phyloP scores from a whole-genome alignment of 2,113 vertebrate species.

The Atrichornis clamosus region DNA sequence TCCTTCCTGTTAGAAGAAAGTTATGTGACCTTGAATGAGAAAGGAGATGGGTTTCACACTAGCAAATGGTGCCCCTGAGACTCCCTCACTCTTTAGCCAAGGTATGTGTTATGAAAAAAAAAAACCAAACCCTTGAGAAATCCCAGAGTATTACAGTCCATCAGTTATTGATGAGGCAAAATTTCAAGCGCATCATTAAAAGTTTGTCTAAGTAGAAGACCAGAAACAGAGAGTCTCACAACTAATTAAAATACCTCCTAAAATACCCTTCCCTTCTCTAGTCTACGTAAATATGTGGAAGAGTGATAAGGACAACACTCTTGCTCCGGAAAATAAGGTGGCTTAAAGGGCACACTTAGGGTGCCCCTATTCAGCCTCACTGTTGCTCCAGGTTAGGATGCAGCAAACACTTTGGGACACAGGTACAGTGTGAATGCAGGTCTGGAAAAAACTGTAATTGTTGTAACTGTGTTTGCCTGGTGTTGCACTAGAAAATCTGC shows the following conservation, averaged over 20 bases:
- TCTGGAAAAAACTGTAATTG: not conserved
- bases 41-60: not conserved
- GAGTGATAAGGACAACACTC: not conserved
- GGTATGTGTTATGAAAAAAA: not conserved
- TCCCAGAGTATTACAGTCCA: not conserved
- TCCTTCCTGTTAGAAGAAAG: not conserved
- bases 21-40: not conserved
- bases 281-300: not conserved
- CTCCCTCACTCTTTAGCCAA: not conserved
- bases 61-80: not conserved
- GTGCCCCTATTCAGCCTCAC: not conserved
- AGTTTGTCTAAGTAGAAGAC: not conserved
- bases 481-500: not conserved
- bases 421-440: fast-evolving
- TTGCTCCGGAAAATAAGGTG: not conserved
- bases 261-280: not conserved
- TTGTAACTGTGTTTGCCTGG: not conserved
- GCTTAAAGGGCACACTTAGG: not conserved
- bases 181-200: not conserved
- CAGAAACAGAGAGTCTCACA: not conserved
- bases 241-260: not conserved
- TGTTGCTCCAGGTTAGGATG: not conserved
- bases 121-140: not conserved
- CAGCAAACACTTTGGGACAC: not conserved
- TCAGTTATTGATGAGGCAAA: not conserved